Evolutionary conservation across 2,888 invertebrate genomes (phyloP), one percentile per base, ranked within the genome.

Genomic region (Philaethria dido): DNA sequence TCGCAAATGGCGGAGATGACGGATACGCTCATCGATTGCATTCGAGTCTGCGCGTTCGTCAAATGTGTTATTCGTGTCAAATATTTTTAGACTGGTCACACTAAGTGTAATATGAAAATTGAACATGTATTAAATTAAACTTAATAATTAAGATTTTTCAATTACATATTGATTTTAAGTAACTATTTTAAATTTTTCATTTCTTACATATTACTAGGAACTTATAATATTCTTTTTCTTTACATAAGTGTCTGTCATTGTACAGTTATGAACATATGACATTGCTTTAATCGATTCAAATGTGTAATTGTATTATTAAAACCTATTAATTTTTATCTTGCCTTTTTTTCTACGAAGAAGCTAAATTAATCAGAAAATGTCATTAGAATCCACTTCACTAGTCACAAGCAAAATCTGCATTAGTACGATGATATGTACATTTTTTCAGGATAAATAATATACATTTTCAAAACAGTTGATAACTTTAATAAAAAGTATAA

Each of bases 1-100:
- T 89, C 91, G 93, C 92, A 92, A 91, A 93, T 93, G 93, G 93
- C 92, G 92, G 89, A 89, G 89, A 87, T 90, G 93, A 92, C 93
- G 92, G 91, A 91, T 91, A 82, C 87, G 84, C 84, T 93, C 93
- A 93, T 93, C 93, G 93, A 93, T 93, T 93, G 85, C 83, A 80
- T 80, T 83, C 81, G 80, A 79, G 80, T 76, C 75, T 79, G 82
- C 73, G 79, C 82, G 80, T 88, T 90, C 81, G 80, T 80, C 77
- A 80, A 86, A 62, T 57, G 71, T 55, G 70, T 65, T 63, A 77
- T 74, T 81, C 52, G 48, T 52, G 70, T 48, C 18, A 60, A 36
- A 36, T 68, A 70, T 70, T 62, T 74, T 70, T 55, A 20, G 20
- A 44, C 62, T 70, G 72, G 77, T 73, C 73, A 68, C 68, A 68